Evolutionary conservation across 2,113 vertebrate species (phyloP), one percentile per base, ranked within the genome.

Genomic region (Castor canadensis): DNA sequence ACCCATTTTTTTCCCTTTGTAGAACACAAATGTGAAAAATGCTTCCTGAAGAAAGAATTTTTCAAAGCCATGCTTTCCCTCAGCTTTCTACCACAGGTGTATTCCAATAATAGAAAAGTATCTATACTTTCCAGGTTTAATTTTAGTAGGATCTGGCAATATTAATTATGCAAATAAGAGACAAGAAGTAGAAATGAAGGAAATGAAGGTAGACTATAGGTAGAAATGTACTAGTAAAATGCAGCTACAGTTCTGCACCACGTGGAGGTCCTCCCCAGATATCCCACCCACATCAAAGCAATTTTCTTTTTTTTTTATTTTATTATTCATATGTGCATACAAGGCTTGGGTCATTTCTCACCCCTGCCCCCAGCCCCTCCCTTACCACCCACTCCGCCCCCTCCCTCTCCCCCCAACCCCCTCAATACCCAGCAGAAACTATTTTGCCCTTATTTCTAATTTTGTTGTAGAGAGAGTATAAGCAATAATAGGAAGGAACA

Each of bases 201-300:
- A 77, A 77, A 66, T 15, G 60, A 62, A 92, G 38, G 58, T 60
- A 60, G 17, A 60, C 28, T 60, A 26, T 60, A 60, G 22, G 58
- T 60, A 60, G 10, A 26, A 32, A 43, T 28, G 6, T 3, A 49
- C 15, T 32, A 40, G 47, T 67, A 54, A 75, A 60, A 91, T 4
- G 1, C 87, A 8, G 30, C 19, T 62, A 8, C 45, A 71, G 19
- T 7, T 49, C 4, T 79, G 11, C 24, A 47, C 32, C 24, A 26
- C 3, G 2, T 9, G 17, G 54, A 82, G 8, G 24, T 38, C 24
- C 17, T 43, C 24, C 40, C 35, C 16, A 56, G 40, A 22, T 9
- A 49, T 4, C 40, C 4, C 52, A 24, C 0, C 3, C 38, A 9
- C 0, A 11, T 1, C 35, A 76, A 2, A 69, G 47, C 16, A 77